A percentile compares a stretch with the other conserved stretches of the same genome.
phyloP scores from a whole-genome alignment of 2,888 invertebrate species.

The Anarsia innoxiella region DNA sequence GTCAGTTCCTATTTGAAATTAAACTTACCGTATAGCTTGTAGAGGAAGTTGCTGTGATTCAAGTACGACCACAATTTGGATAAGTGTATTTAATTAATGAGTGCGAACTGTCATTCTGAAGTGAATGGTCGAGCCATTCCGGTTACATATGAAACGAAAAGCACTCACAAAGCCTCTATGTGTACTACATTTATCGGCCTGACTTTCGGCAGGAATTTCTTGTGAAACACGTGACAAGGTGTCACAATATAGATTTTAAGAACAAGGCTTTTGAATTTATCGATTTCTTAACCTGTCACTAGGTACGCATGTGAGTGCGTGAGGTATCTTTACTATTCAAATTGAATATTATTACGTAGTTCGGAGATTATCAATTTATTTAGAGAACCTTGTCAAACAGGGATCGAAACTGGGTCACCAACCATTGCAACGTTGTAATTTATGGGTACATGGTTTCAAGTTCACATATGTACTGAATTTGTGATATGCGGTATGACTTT shows the following conservation, averaged over 20 bases:
- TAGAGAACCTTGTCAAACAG: too few species aligned
- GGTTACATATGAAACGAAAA: neutral
- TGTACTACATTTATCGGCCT: neutral
- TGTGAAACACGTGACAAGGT: conserved; percentile 18
- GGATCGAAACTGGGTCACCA: too few species aligned
- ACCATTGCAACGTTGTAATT: too few species aligned
- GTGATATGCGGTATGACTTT: too few species aligned
- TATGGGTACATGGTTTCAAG: too few species aligned
- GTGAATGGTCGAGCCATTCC: neutral
- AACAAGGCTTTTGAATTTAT: conserved; percentile 18
- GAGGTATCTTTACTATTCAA: too few species aligned
- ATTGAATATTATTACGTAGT: too few species aligned
- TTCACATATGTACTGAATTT: too few species aligned
- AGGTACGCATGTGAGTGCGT: too few species aligned
- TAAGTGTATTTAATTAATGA: neutral
- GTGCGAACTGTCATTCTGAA: neutral
- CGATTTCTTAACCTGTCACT: conserved; percentile 16
- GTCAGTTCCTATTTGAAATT: too few species aligned
- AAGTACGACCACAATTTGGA: conserved; percentile 4
- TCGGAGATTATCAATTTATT: too few species aligned
- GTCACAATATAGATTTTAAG: conserved; percentile 14
- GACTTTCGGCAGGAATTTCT: conserved; percentile 14
- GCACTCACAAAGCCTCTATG: neutral
- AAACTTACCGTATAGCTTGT: too few species aligned
- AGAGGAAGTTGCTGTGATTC: conserved; percentile 4